Conservation (phyloP, 2,113 vertebrate species). For the Leptodactylus fuscus region DNA sequence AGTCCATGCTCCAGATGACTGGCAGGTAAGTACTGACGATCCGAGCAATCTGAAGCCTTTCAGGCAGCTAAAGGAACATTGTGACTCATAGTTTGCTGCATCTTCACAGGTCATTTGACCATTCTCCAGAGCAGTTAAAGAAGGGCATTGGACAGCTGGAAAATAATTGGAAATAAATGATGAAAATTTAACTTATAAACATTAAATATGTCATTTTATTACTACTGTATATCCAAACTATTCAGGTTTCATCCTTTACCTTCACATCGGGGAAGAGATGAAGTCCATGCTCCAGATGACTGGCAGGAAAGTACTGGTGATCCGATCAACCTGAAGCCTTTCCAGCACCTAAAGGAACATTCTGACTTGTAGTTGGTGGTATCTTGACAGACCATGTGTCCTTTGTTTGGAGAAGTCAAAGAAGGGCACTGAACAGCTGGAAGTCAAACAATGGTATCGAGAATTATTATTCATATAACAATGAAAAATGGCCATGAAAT, state of each 20-base stretch:
- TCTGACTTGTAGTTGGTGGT: constrained; percentile 71
- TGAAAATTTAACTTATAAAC: not conserved
- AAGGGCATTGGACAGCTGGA: constrained; percentile 68
- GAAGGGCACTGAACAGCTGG: constrained; percentile 68
- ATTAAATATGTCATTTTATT: not conserved
- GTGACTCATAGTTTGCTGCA: constrained; percentile 70
- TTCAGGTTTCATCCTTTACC: constrained; percentile 64
- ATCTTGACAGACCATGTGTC: constrained; percentile 67
- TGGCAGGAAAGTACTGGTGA: constrained; percentile 69
- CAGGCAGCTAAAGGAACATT: constrained; percentile 76
- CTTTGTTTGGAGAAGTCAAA: constrained; percentile 40
- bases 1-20: constrained; percentile 77
- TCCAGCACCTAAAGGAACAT: constrained; percentile 77
- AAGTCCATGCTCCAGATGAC: constrained; percentile 77
- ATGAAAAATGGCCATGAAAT: no score
- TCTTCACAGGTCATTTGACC: constrained; percentile 67
- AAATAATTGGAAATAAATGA: constrained; percentile 5
- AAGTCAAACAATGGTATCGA: constrained; percentile 57
- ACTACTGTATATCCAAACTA: no score
- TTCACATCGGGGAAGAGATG: constrained; percentile 74
- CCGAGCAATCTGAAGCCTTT: constrained; percentile 76
- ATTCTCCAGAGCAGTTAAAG: constrained; percentile 29
- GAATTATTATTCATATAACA: not conserved
- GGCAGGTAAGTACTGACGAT: constrained; percentile 69
- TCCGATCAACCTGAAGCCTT: constrained; percentile 75